Evolutionary conservation across 2,888 invertebrate genomes (phyloP).

Genomic region (Apoda limacodes): DNA sequence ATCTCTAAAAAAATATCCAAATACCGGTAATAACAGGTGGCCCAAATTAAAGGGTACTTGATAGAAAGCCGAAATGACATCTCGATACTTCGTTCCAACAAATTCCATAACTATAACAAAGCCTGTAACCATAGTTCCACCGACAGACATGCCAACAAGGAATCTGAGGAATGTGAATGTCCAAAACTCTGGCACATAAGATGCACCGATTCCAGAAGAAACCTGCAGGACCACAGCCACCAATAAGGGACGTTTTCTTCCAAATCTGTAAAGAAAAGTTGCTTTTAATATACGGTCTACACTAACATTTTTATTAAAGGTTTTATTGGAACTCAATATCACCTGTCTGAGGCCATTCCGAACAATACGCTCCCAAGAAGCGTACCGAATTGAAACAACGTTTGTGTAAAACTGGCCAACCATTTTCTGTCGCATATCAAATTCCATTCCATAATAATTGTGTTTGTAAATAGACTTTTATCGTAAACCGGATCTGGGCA

Average conservation of each 20-base stretch:
- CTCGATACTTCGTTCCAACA: conserved; percentile 69
- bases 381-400: conserved; percentile 80
- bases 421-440: conserved; percentile 76
- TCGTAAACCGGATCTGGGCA: conserved; percentile 72
- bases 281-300: not conserved
- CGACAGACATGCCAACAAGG: conserved; percentile 79
- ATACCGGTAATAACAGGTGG: conserved; percentile 71
- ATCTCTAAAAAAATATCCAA: conserved; percentile 73
- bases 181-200: conserved; percentile 72
- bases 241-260: conserved; percentile 79
- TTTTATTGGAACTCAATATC: conserved; percentile 25
- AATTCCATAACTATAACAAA: conserved; percentile 76
- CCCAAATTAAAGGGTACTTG: conserved; percentile 78
- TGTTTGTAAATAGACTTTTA: conserved; percentile 73
- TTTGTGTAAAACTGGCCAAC: conserved; percentile 77
- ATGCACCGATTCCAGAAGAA: conserved; percentile 74
- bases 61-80: conserved; percentile 72
- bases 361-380: conserved; percentile 79
- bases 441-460: conserved; percentile 81
- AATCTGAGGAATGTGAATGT: conserved; percentile 76
- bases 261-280: conserved; percentile 65
- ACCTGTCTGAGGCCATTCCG: conserved; percentile 82
- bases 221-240: conserved; percentile 79
- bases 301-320: not conserved
- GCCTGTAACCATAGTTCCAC: conserved; percentile 82